phyloP scores from a whole-genome alignment of 2,888 invertebrate genomes.

The Rhagonycha fulva region DNA sequence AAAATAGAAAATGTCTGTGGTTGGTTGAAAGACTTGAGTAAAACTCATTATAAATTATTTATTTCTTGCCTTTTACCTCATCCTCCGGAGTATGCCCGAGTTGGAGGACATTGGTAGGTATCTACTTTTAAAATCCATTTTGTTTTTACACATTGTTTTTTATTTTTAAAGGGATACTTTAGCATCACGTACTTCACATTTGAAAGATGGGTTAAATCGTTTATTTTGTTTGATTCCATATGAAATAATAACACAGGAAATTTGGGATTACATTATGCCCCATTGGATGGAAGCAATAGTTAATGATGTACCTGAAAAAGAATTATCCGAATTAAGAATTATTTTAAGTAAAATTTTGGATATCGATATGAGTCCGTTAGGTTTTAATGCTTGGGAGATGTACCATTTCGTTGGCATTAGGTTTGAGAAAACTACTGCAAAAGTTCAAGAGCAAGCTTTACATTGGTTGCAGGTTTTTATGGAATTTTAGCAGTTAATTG shows the following conservation, averaged over 20 bases:
- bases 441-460: conserved; percentile 85
- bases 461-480: conserved; percentile 78
- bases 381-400: conserved; percentile 92
- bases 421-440: conserved; percentile 78
- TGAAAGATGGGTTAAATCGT: conserved; percentile 93
- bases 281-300: conserved; percentile 99
- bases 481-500: background rate
- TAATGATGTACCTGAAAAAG: conserved; percentile 88
- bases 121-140: background rate
- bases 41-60: conserved; percentile 85
- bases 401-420: conserved; percentile 91
- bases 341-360: conserved; percentile 92
- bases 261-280: conserved; percentile 99
- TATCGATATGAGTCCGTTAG: conserved; percentile 92
- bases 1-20: conserved; percentile 91
- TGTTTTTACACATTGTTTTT: conserved; percentile 9
- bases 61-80: conserved; percentile 93
- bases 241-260: conserved; percentile 93
- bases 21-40: conserved; percentile 86
- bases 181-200: conserved; percentile 84
- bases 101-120: conserved; percentile 90
- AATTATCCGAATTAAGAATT: conserved; percentile 80
- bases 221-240: conserved; percentile 96
- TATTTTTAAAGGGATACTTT: conserved; percentile 75
- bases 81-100: conserved; percentile 93